phyloP scores from a whole-genome alignment of 2,797 vertebrate species.

The Platalea minor region DNA sequence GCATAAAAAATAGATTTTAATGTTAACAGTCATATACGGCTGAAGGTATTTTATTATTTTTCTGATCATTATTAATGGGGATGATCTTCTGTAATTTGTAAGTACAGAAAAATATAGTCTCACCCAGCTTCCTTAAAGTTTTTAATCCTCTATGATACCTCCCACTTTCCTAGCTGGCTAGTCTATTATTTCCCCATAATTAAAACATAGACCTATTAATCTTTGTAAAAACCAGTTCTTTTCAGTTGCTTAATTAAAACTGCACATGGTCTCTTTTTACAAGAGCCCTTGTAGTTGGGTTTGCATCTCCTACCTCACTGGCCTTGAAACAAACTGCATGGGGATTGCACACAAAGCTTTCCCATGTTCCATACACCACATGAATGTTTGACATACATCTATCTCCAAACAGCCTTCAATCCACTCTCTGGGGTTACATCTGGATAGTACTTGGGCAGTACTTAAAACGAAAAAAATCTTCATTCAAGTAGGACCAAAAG shows the following conservation, averaged over 20 bases:
- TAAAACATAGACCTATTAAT: conserved; percentile 30
- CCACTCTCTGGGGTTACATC: accelerated
- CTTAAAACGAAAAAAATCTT: neutral
- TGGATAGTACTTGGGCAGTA: neutral
- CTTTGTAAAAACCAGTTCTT: neutral
- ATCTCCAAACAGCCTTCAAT: neutral
- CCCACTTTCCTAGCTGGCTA: neutral
- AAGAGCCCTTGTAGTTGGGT: accelerated
- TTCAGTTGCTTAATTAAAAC: neutral
- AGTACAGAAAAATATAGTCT: neutral
- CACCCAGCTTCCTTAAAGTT: neutral
- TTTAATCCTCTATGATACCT: conserved; percentile 14
- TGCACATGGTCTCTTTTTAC: accelerated
- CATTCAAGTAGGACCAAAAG: neutral
- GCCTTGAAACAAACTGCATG: accelerated
- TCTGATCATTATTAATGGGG: conserved; percentile 42
- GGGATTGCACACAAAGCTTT: accelerated
- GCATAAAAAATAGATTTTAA: conserved; percentile 39
- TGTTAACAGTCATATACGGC: neutral
- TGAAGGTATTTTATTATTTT: conserved; percentile 41
- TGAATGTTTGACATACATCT: accelerated
- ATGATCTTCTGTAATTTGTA: conserved; percentile 28
- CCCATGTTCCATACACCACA: accelerated
- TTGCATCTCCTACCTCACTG: neutral
- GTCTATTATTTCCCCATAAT: conserved; percentile 32